A percentile compares a stretch with the other conserved stretches of the same genome.
Conservation (phyloP, 2,888 invertebrate species). For the Mimas tiliae region DNA sequence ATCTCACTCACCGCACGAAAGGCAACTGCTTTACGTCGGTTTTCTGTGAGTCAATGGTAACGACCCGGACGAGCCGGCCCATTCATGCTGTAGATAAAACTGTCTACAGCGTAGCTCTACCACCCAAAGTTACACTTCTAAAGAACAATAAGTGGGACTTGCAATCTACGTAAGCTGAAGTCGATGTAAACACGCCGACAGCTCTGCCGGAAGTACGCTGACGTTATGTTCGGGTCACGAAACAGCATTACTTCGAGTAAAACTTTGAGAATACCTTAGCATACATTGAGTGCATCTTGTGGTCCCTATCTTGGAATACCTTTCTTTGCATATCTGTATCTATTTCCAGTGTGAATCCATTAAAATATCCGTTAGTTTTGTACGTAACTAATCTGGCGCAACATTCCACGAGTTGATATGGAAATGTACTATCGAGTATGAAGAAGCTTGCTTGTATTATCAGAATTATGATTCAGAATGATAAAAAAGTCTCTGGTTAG, state of each 20-base stretch:
- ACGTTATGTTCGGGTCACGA: conserved; percentile 9
- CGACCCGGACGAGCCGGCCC: no score
- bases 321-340: conserved; percentile 2
- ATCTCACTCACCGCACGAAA: no score
- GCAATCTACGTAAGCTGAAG: not conserved
- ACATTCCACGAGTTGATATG: conserved; percentile 9
- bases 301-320: not conserved
- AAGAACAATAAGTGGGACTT: not conserved
- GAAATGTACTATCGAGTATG: conserved; percentile 8
- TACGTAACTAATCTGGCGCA: conserved; percentile 8
- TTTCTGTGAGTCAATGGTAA: no score
- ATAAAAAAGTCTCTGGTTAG: not conserved
- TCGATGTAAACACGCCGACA: conserved; percentile 2
- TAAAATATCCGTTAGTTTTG: conserved; percentile 15
- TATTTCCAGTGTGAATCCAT: conserved; percentile 15
- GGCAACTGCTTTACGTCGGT: no score
- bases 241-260: conserved; percentile 7
- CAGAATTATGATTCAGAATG: not conserved
- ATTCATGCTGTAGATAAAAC: no score
- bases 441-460: not conserved
- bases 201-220: conserved; percentile 1
- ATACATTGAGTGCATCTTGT: conserved; percentile 4
- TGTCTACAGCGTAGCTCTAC: no score
- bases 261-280: not conserved
- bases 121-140: not conserved